These are phyloP conservation scores for Nemopilema nomurai DNA, from an alignment of 30 jellyfish, hydroid and myxozoan genomes.

Conservation along the genomic window DNA sequence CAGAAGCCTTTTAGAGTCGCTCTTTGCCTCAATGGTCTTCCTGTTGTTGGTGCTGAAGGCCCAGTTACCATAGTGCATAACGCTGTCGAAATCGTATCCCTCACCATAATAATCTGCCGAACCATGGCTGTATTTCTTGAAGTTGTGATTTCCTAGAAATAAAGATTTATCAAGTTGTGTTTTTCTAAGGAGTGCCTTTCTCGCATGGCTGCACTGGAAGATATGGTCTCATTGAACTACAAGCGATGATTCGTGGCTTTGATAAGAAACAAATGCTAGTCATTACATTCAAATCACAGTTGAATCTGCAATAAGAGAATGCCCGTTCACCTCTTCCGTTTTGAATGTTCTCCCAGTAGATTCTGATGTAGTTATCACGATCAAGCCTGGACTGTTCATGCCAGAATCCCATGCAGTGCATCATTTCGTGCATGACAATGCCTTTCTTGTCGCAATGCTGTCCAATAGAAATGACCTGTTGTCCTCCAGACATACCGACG, in stretches of 20 bases:
- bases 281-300: too few species aligned
- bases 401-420: constrained; percentile 71
- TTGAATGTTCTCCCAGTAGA: constrained; percentile 59
- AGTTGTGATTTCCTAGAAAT: constrained; percentile 40
- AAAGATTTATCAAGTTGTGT: too few species aligned
- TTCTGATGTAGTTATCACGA: constrained; percentile 54
- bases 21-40: constrained; percentile 55
- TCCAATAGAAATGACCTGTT: constrained; percentile 68
- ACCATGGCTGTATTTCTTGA: constrained; percentile 74
- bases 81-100: constrained; percentile 66
- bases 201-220: too few species aligned
- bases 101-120: constrained; percentile 74
- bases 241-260: too few species aligned
- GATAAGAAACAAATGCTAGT: too few species aligned
- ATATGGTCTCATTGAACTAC: too few species aligned
- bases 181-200: too few species aligned
- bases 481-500: constrained; percentile 68
- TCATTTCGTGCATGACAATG: constrained; percentile 68
- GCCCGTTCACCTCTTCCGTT: constrained; percentile 45
- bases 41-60: constrained; percentile 59
- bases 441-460: constrained; percentile 64
- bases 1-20: constrained; percentile 41
- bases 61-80: constrained; percentile 77
- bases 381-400: constrained; percentile 75
- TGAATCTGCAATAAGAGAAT: background rate